Conservation (phyloP, 2,888 invertebrate genomes). For the Apodemia mormo region DNA sequence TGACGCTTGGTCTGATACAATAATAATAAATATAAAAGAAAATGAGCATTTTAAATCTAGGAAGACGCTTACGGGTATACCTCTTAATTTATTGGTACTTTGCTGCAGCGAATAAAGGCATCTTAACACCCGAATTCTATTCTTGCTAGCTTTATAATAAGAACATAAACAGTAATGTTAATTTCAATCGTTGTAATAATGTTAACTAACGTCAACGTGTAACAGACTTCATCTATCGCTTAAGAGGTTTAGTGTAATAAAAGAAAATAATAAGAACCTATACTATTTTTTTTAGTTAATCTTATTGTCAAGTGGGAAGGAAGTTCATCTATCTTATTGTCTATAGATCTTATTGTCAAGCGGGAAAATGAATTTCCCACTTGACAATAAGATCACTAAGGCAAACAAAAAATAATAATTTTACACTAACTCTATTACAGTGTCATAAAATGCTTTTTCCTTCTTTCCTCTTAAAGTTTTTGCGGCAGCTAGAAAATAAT, state of each 20-base stretch:
- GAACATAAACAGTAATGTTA: neutral
- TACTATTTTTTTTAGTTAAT: too few relatives aligned
- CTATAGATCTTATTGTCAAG: too few relatives aligned
- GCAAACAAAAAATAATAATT: neutral
- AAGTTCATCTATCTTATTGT: too few relatives aligned
- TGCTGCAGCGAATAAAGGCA: constrained; percentile 10
- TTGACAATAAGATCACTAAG: too few relatives aligned
- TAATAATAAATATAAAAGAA: constrained; percentile 19
- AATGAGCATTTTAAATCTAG: constrained; percentile 17
- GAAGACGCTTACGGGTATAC: constrained; percentile 4
- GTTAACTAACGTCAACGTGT: too few relatives aligned
- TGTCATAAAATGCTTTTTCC: neutral
- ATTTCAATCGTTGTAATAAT: too few relatives aligned
- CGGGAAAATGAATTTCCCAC: too few relatives aligned
- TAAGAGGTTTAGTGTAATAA: too few relatives aligned
- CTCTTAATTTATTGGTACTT: constrained; percentile 14
- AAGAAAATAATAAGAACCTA: too few relatives aligned
- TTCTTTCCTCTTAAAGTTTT: neutral
- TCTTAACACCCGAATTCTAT: neutral
- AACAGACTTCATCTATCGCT: too few relatives aligned
- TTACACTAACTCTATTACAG: neutral
- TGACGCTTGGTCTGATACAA: constrained; percentile 5
- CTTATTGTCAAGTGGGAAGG: too few relatives aligned
- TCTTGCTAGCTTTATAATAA: neutral
- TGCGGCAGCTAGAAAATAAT: neutral